Evolutionary conservation across 1,140 invertebrate species (phyloP), one percentile per base, ranked within the genome.

Genomic region (Calliopsis andreniformis): DNA sequence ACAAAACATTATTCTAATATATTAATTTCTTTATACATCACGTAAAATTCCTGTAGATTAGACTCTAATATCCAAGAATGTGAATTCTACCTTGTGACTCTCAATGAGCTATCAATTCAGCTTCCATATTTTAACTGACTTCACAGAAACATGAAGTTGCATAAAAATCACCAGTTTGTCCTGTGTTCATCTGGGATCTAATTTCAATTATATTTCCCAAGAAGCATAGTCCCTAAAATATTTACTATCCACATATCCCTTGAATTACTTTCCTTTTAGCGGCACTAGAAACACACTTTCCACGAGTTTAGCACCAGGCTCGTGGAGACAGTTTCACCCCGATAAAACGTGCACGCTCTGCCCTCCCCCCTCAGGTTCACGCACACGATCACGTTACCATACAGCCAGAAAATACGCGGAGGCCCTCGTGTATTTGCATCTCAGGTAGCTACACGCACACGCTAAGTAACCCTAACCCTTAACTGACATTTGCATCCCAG

Each of bases 401-500:
- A 39, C 42, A 42, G n/a, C 16, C 4, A 56, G 30, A 47, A n/a
- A 56, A 51, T 32, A 47, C 10, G 10, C 53, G 43, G 39, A 18
- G 23, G 32, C 59, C 45, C 39, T 49, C 35, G 49, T 59, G 51
- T 82, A 82, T 85, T 83, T 85, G 73, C 83, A 83, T 86, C 76
- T 59, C 69, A 85, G 83, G 83, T 85, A 86, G 77, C 43, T 45
- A 58, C 55, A 51, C 63, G 55, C 51, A 71, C 51, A 43, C 47
- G 49, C 20, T 28, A 55, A 32, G 55, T 75, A 47, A 77, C 35
- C 76, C 67, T 30, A 42, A 39, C 45, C 7, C 73, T 59, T 70
- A 68, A 58, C 64, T 66, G 79, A 8, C 75, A 87, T 88, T 88
- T 88, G 86, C 86, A 88, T 87, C 85, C 80, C 87, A 89, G 88